Conservation (phyloP, 2,888 invertebrate species). For the Hymenopus coronatus region DNA sequence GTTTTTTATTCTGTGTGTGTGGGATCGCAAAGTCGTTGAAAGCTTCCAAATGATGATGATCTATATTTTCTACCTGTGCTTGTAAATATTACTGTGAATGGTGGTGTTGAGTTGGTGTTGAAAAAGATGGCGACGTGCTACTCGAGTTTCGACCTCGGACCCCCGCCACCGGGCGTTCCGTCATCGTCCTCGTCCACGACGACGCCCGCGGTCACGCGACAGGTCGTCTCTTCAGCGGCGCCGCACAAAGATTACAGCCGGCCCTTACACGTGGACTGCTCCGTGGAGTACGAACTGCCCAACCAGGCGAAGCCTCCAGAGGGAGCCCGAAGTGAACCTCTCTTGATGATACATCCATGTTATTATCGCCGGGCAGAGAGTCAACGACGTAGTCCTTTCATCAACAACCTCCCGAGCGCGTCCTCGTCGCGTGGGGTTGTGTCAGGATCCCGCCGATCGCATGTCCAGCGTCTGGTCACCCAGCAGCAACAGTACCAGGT, state of each 20-base stretch:
- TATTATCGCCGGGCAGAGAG: conserved; percentile 85
- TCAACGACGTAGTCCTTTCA: conserved; percentile 76
- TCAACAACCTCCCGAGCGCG: conserved; percentile 64
- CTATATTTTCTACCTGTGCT: conserved; percentile 20
- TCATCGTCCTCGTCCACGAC: not conserved
- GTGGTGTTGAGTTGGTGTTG: conserved; percentile 13
- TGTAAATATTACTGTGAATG: not conserved
- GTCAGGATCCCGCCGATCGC: conserved; percentile 6
- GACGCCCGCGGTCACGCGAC: not conserved
- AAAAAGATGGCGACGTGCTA: conserved; percentile 44
- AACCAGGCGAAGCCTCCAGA: conserved; percentile 85
- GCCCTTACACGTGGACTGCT: conserved; percentile 86
- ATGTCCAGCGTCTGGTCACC: conserved; percentile 13
- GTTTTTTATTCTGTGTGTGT: not conserved
- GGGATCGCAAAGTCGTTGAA: not conserved
- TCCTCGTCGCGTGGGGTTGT: not conserved
- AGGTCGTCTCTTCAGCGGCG: conserved; percentile 43
- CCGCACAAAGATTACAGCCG: conserved; percentile 74
- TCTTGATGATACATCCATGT: conserved; percentile 87
- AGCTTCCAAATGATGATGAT: not conserved
- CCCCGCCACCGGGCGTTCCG: conserved; percentile 42
- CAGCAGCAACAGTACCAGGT: conserved; percentile 24
- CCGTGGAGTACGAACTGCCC: conserved; percentile 87
- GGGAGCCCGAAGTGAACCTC: conserved; percentile 76
- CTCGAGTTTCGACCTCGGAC: conserved; percentile 47